Base-by-base conservation (phyloP, 2,113 vertebrate genomes). In the Calidris pygmaea region DNA sequence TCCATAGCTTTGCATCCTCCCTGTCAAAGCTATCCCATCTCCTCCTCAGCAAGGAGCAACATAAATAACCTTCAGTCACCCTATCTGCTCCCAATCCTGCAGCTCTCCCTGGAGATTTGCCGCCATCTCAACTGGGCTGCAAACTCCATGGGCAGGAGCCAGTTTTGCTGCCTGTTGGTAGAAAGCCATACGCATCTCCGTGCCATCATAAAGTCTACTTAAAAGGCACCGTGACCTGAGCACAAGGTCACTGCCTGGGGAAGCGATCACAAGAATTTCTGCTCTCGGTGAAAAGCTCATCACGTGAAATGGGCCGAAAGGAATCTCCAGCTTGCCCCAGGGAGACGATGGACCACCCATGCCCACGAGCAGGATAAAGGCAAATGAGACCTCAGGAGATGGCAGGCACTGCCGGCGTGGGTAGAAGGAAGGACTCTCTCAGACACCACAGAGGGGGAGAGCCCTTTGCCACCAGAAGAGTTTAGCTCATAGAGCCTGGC, bases 1-100 rank as follows among this genome's bases (percentile, higher is more conserved):
- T 87, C 68, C 87, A 86, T 24, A 76, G 75, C 48, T 89, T 37
- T 93, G n/a, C 91, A 83, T 85, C 66, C 68, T 90, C 39, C 86
- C 78, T 66, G 70, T 80, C 85, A 90, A 93, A 85, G 39, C 62
- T 68, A 82, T 48, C 34, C 66, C 66, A 50, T 23, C 58, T 73
- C 62, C 29, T 84, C 59, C 70, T 79, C 65, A 62, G 59, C 48
- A 76, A 85, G 37, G 50, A 83, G 53, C 74, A 83, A 71, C 23
- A 74, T 21, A 85, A 75, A 87, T 53, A 70, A 77, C 39, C 75
- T 87, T 81, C 1, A 9, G 63, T 60, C 81, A 91, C 37, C 23
- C 17, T 39, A 47, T 47, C 63, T 73, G 53, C 47, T 90, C 84
- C 89, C 53, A 62, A 82, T 76, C 55, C 80, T 72, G 58, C 66